Percentiles rank a stretch among this genome's conserved stretches.
These are phyloP conservation scores for Microchirus variegatus DNA, from an alignment of 2,797 vertebrate species.

Conservation along the genomic window DNA sequence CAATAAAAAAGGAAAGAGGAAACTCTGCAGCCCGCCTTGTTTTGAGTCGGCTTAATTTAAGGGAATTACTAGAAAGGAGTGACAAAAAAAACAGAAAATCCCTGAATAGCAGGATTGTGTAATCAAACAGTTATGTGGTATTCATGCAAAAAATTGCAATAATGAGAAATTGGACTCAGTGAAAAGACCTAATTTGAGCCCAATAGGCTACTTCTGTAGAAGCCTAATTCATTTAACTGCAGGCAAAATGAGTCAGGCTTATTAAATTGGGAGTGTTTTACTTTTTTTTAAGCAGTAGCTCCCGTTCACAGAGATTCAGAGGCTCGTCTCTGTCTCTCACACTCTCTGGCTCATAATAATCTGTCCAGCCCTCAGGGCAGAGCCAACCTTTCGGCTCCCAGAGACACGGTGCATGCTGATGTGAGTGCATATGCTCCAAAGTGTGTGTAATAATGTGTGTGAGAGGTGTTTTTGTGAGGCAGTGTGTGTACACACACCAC, in stretches of 20 bases:
- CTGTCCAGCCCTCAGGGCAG: conserved; percentile 41
- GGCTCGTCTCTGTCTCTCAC: conserved; percentile 24
- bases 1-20: no score
- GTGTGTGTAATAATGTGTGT: conserved; percentile 6
- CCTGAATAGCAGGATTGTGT: conserved; percentile 37
- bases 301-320: conserved; percentile 10
- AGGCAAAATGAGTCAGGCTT: conserved; percentile 38
- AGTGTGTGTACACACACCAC: neutral
- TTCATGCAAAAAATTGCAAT: conserved; percentile 27
- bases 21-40: neutral
- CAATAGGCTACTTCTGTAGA: conserved; percentile 26
- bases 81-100: conserved; percentile 21
- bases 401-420: conserved; percentile 40
- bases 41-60: neutral
- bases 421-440: neutral
- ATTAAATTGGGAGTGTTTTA: conserved; percentile 20
- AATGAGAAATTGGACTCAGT: conserved; percentile 24
- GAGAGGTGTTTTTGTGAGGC: neutral
- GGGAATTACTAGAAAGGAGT: conserved; percentile 13
- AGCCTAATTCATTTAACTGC: conserved; percentile 41
- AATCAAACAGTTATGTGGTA: conserved; percentile 22
- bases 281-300: conserved; percentile 24
- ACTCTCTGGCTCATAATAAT: conserved; percentile 48
- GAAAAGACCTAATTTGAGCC: conserved; percentile 28
- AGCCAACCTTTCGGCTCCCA: conserved; percentile 48